Evolutionary conservation across 1,140 invertebrate genomes (phyloP).

Genomic region (Trinorchestia longiramus): DNA sequence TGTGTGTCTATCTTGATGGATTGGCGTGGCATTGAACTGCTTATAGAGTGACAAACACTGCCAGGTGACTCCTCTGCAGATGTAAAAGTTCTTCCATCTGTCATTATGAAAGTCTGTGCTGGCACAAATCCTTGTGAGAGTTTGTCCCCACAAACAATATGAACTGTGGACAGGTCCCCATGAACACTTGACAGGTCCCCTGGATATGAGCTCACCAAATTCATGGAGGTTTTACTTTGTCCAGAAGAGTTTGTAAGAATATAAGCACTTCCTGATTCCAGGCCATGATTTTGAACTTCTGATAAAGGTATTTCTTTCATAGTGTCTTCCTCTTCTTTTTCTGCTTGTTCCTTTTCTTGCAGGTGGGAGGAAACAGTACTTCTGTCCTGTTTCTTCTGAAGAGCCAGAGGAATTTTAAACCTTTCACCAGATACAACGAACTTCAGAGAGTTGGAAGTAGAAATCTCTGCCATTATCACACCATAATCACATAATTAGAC

Average conservation of each 20-base stretch:
- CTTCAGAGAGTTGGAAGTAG: not conserved
- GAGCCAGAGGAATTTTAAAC: not conserved
- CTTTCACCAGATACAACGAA: conserved; percentile 11
- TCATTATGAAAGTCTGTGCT: conserved; percentile 20
- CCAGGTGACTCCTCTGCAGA: not conserved
- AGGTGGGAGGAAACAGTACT: not conserved
- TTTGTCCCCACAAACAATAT: conserved; percentile 37
- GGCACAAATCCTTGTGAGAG: not conserved
- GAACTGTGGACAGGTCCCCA: conserved; percentile 10
- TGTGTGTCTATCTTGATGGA: not conserved
- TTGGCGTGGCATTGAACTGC: not conserved
- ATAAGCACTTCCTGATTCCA: conserved; percentile 1
- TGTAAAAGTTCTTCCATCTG: not conserved
- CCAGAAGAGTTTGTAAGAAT: not conserved
- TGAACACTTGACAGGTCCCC: not conserved
- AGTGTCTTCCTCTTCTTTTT: not conserved
- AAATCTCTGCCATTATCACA: not conserved
- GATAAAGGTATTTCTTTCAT: conserved; percentile 10
- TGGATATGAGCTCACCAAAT: conserved; percentile 27
- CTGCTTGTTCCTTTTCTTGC: not conserved
- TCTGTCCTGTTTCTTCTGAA: not conserved
- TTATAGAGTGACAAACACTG: not conserved
- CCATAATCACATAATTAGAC: not conserved
- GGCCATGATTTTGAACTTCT: not conserved
- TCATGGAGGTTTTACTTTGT: not conserved